These are phyloP conservation scores for Protodeltote pygarga DNA, from an alignment of 2,888 invertebrate species.

Conservation along the genomic window DNA sequence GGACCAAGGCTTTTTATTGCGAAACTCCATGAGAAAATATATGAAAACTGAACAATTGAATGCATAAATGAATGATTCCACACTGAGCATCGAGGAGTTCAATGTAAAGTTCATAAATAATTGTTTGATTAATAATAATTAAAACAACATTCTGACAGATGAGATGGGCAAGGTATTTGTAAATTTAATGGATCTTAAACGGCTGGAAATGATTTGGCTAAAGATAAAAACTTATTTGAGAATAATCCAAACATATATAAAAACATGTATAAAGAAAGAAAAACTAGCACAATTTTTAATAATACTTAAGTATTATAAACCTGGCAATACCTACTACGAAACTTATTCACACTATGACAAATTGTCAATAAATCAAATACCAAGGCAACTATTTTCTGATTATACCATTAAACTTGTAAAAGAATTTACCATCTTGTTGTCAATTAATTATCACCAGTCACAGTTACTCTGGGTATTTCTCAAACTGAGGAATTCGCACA, in stretches of 20 bases:
- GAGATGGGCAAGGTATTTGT: conserved; percentile 27
- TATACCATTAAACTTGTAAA: conserved; percentile 9
- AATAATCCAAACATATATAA: conserved; percentile 12
- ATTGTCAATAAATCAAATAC: neutral
- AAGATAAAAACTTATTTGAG: conserved; percentile 6
- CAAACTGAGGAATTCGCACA: conserved; percentile 28
- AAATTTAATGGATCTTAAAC: conserved; percentile 35
- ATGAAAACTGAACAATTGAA: conserved; percentile 65
- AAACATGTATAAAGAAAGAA: no score
- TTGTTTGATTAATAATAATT: conserved; percentile 46
- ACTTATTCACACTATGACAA: neutral
- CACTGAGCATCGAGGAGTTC: conserved; percentile 32
- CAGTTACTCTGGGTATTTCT: conserved; percentile 40
- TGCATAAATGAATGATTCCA: conserved; percentile 54
- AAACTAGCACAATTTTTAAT: no score
- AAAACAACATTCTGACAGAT: conserved; percentile 27
- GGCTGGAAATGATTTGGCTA: conserved; percentile 22
- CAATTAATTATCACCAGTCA: conserved; percentile 33
- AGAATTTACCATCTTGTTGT: conserved; percentile 24
- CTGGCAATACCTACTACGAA: no score
- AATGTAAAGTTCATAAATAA: conserved; percentile 45
- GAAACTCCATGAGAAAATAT: conserved; percentile 70
- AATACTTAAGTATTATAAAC: no score
- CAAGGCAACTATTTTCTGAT: conserved; percentile 20
- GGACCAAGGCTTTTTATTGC: conserved; percentile 78